phyloP scores from a whole-genome alignment of 2,797 vertebrate species.

The Pipistrellus pygmaeus region DNA sequence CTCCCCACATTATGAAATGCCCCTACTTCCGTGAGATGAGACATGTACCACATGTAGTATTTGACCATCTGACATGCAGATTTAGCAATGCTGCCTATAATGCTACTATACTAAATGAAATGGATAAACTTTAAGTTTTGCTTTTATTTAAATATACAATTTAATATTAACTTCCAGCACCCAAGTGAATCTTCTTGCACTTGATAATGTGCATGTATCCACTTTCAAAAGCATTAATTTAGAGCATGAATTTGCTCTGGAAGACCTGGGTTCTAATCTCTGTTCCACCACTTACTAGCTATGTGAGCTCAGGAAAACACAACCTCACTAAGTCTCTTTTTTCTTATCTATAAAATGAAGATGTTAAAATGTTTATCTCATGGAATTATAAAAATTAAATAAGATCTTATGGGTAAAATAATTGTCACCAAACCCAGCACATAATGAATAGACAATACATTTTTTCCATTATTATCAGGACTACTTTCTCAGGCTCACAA shows the following conservation, averaged over 20 bases:
- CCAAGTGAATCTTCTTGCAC: background rate
- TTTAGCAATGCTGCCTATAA: background rate
- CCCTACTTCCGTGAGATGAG: background rate
- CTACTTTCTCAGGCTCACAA: slow-evolving; percentile 13
- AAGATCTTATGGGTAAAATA: background rate
- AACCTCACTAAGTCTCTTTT: background rate
- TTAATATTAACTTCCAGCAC: background rate
- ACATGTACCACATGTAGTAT: background rate
- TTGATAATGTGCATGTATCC: background rate
- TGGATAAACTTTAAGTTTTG: background rate
- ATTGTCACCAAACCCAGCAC: background rate
- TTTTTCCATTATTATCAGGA: background rate
- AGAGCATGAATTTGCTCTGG: background rate
- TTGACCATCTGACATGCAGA: background rate
- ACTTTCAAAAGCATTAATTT: slow-evolving; percentile 6
- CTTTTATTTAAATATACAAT: slow-evolving; percentile 5
- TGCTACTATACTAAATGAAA: background rate
- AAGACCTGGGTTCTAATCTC: background rate
- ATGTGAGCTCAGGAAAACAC: background rate
- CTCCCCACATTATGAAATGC: background rate
- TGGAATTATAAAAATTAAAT: background rate
- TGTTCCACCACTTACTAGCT: background rate
- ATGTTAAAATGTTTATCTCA: background rate
- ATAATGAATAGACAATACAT: background rate
- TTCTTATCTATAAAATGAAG: background rate